Evolutionary conservation across 1,140 invertebrate species (phyloP).

Genomic region (Aethina tumida): DNA sequence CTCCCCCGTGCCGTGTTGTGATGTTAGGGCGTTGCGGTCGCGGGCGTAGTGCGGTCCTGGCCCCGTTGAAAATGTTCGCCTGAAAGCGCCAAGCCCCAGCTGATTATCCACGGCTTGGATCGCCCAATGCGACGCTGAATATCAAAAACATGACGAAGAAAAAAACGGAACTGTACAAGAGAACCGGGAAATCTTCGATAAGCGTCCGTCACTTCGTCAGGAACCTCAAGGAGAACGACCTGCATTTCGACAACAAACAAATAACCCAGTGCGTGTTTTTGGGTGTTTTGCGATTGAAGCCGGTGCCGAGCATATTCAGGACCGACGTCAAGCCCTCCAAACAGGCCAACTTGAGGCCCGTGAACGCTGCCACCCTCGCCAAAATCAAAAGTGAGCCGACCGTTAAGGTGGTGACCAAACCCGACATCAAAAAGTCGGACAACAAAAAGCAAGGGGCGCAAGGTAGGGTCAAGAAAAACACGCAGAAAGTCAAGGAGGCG

Average conservation of each 20-base stretch:
- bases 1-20: background rate
- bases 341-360: too few species aligned
- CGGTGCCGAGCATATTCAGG: conserved; percentile 13
- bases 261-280: conserved; percentile 14
- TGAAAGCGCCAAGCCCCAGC: conserved; percentile 7
- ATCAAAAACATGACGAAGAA: conserved; percentile 10
- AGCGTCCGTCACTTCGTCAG: conserved; percentile 8
- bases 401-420: too few species aligned
- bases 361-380: too few species aligned
- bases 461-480: too few species aligned
- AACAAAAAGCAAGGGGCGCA: too few species aligned
- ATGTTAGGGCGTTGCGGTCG: background rate
- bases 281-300: conserved; percentile 14
- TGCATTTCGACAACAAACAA: conserved; percentile 10
- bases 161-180: conserved; percentile 5
- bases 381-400: too few species aligned
- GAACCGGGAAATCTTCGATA: conserved; percentile 7
- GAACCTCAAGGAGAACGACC: conserved; percentile 11
- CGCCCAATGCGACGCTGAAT: conserved; percentile 1
- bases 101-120: conserved; percentile 7
- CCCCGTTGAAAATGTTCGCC: conserved; percentile 1
- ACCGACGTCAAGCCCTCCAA: too few species aligned
- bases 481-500: too few species aligned
- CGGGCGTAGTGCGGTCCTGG: background rate
- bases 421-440: too few species aligned